Conservation (phyloP, 2,888 invertebrate genomes). For the Chelonus formosanus region DNA sequence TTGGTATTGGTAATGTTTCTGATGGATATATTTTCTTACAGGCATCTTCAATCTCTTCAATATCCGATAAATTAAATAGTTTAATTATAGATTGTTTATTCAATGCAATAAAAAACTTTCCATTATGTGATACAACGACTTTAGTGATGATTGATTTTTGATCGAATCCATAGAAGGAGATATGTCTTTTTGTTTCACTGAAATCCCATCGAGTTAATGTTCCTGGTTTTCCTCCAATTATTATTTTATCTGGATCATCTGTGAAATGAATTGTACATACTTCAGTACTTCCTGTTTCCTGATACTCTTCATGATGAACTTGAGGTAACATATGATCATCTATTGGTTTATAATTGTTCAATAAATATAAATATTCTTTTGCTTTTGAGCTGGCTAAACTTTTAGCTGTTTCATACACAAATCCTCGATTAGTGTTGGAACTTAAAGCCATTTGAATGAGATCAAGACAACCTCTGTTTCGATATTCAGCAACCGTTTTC, state of each 20-base stretch:
- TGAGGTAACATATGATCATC: conserved; percentile 50
- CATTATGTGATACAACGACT: conserved; percentile 67
- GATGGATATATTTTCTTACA: neutral
- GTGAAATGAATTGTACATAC: conserved; percentile 68
- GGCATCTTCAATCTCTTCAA: conserved; percentile 17
- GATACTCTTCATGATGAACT: no score
- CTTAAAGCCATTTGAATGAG: conserved; percentile 77
- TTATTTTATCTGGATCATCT: conserved; percentile 62
- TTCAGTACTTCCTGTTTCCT: conserved; percentile 67
- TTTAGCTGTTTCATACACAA: conserved; percentile 69
- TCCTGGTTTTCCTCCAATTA: conserved; percentile 67
- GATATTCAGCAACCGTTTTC: conserved; percentile 71
- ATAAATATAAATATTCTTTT: conserved; percentile 70
- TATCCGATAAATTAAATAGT: conserved; percentile 60
- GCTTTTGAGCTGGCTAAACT: conserved; percentile 65
- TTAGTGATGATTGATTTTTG: conserved; percentile 49
- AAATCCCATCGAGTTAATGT: conserved; percentile 69
- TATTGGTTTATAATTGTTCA: conserved; percentile 66
- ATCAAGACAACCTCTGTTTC: conserved; percentile 68
- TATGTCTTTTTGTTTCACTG: conserved; percentile 64
- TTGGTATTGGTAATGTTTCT: conserved; percentile 19
- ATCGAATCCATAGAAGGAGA: conserved; percentile 52
- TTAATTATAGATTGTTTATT: conserved; percentile 70
- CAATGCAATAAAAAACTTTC: conserved; percentile 70
- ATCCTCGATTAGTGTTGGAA: conserved; percentile 68